Conservation (phyloP, 2,113 vertebrate genomes). For the Brachyhypopomus occidentalis region DNA sequence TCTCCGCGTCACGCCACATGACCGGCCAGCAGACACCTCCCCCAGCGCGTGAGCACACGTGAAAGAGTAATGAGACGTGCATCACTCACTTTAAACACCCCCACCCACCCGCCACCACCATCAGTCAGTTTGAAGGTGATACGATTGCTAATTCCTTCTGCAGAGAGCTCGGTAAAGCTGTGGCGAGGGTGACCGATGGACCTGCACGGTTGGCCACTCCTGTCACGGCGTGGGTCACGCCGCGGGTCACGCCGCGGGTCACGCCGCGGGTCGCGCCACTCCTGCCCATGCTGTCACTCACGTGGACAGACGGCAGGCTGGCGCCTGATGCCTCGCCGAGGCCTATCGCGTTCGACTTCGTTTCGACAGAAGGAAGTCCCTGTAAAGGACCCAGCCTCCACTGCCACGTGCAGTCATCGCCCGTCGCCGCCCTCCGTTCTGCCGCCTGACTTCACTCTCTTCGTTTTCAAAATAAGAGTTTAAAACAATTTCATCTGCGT, state of each 20-base stretch:
- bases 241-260: too few species aligned
- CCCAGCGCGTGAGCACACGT: conserved; percentile 58
- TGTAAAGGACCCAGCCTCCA: conserved; percentile 34
- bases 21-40: conserved; percentile 58
- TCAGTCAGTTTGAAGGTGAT: conserved; percentile 47
- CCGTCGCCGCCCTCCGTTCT: conserved; percentile 11
- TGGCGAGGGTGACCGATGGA: not conserved
- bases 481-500: conserved; percentile 9
- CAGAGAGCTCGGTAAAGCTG: conserved; percentile 51
- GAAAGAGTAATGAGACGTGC: conserved; percentile 73
- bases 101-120: conserved; percentile 41
- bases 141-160: conserved; percentile 63
- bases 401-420: conserved; percentile 59
- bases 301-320: too few species aligned
- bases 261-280: too few species aligned
- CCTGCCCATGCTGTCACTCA: too few species aligned
- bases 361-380: not conserved
- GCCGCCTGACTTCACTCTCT: conserved; percentile 8
- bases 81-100: conserved; percentile 49
- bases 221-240: too few species aligned
- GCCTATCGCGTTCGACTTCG: too few species aligned
- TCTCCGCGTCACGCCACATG: conserved; percentile 52
- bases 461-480: conserved; percentile 34
- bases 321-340: too few species aligned
- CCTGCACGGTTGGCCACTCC: too few species aligned